phyloP scores from a whole-genome alignment of 2,113 vertebrate species.

The crab-eating macaque (Macaca fascicularis) region T2T-MFA8v1.1 NC_088388.1:108538001-108538500 shows the following conservation, averaged over 20 bases:
- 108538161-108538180: neutral
- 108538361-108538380: neutral
- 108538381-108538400: neutral
- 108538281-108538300: neutral
- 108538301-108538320: neutral
- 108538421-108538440: neutral
- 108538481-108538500: neutral
- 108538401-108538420: neutral
- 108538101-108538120: constrained; percentile 76
- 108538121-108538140: constrained; percentile 75
- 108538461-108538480: neutral
- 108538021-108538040: constrained; percentile 81
- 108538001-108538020: constrained; percentile 74
- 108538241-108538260: neutral
- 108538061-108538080: constrained; percentile 81
- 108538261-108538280: neutral
- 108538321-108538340: neutral
- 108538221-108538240: neutral
- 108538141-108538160: neutral
- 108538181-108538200: no score
- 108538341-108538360: neutral
- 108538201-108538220: neutral
- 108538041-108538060: constrained; percentile 81
- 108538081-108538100: constrained; percentile 80
- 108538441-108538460: neutral